Evolutionary conservation across 2,888 invertebrate genomes (phyloP).

Genomic region (Andricus quercusramuli): DNA sequence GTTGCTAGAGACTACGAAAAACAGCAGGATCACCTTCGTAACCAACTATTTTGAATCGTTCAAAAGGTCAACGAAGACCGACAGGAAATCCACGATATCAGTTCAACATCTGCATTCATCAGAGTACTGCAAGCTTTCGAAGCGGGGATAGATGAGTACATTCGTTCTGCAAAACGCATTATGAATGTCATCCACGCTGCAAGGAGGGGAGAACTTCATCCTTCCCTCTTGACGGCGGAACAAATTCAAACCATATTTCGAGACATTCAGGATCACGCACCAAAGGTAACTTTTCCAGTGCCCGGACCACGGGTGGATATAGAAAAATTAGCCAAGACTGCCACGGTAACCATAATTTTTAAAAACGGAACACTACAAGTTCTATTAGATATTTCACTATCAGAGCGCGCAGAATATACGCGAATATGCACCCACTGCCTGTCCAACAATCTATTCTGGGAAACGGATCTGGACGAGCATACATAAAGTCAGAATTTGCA

Average conservation of each 20-base stretch:
- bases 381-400: background rate
- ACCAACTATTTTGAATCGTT: background rate
- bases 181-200: background rate
- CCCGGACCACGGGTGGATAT: background rate
- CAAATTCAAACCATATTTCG: background rate
- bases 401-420: background rate
- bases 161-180: background rate
- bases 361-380: background rate
- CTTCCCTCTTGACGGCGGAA: background rate
- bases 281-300: background rate
- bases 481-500: background rate
- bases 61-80: background rate
- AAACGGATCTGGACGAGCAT: background rate
- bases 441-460: background rate
- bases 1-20: background rate
- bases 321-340: background rate
- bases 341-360: background rate
- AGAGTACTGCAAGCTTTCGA: background rate
- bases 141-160: background rate
- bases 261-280: background rate
- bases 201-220: no score
- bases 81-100: no score
- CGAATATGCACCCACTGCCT: background rate
- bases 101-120: accelerated
- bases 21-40: background rate